A percentile compares a stretch with the other conserved stretches of the same genome.
phyloP scores from a whole-genome alignment of 2,113 vertebrate species.

The Shinisaurus crocodilurus region DNA sequence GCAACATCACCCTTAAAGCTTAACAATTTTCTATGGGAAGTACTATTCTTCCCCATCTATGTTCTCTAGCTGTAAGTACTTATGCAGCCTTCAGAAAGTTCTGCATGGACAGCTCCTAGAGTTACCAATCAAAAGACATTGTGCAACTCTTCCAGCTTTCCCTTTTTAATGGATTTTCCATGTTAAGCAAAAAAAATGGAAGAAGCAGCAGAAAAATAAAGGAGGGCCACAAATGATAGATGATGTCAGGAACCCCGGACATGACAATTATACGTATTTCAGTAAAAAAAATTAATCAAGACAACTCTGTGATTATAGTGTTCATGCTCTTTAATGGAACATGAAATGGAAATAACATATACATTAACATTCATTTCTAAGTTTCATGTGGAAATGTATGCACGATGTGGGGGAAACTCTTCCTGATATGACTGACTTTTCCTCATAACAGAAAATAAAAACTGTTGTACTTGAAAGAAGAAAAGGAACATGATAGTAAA shows the following conservation, averaged over 20 bases:
- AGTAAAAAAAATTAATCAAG: conserved; percentile 73
- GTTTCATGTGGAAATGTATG: conserved; percentile 52
- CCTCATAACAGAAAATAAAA: conserved; percentile 65
- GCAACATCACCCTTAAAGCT: not conserved
- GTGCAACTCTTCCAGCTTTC: not conserved
- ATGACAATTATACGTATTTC: conserved; percentile 52
- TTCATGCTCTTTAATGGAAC: conserved; percentile 49
- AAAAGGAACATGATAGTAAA: conserved; percentile 46
- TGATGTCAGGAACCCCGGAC: not conserved
- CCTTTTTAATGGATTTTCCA: not conserved
- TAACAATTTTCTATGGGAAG: conserved; percentile 25
- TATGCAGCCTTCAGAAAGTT: conserved; percentile 24
- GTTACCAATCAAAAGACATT: not conserved
- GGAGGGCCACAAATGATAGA: not conserved
- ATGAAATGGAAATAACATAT: conserved; percentile 66
- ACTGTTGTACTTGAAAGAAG: conserved; percentile 56
- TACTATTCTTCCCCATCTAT: conserved; percentile 5
- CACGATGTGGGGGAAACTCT: conserved; percentile 44
- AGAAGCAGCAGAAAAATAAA: not conserved
- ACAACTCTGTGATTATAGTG: conserved; percentile 63
- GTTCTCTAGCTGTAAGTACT: conserved; percentile 19
- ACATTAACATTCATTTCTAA: conserved; percentile 67
- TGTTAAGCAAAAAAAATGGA: not conserved
- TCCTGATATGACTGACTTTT: conserved; percentile 51
- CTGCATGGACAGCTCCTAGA: not conserved